These are phyloP conservation scores for Cacoxenus indagator DNA, from an alignment of 2,888 invertebrate species.

Conservation along the genomic window DNA sequence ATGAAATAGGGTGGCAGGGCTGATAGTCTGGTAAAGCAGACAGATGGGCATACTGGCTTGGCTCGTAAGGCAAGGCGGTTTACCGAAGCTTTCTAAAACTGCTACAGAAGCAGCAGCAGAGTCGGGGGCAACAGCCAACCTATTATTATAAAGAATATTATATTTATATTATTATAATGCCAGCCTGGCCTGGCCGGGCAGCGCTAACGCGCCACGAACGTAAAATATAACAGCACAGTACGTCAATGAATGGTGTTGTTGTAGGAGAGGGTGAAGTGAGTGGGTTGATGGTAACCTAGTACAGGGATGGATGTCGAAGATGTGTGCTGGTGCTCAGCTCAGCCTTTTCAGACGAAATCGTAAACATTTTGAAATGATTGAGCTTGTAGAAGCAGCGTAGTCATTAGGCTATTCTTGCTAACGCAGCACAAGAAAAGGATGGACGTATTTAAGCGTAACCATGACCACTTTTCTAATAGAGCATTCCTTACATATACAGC, in stretches of 20 bases:
- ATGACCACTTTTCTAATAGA: too few relatives aligned
- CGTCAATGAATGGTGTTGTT: not conserved
- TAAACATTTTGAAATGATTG: too few relatives aligned
- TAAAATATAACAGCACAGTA: slow-evolving; percentile 9
- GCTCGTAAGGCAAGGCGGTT: slow-evolving; percentile 46
- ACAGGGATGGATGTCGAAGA: too few relatives aligned
- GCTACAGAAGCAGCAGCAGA: slow-evolving; percentile 2
- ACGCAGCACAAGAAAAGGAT: too few relatives aligned
- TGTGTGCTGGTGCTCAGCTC: too few relatives aligned
- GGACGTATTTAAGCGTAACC: too few relatives aligned
- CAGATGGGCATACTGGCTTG: too few relatives aligned
- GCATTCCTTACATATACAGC: too few relatives aligned
- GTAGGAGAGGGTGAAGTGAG: not conserved
- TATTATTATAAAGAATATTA: slow-evolving; percentile 54
- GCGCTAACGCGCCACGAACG: not conserved
- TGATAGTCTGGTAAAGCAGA: not conserved
- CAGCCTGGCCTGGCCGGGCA: not conserved
- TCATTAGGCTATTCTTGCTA: too few relatives aligned
- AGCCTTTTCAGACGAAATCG: too few relatives aligned
- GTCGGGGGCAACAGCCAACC: too few relatives aligned
- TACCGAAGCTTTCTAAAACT: slow-evolving; percentile 1
- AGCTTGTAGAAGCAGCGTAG: too few relatives aligned
- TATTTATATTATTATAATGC: slow-evolving; percentile 20
- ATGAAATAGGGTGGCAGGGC: not conserved
- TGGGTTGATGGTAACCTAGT: not conserved